Evolutionary conservation across 2,888 invertebrate genomes (phyloP).

Genomic region (Subacronicta megacephala): DNA sequence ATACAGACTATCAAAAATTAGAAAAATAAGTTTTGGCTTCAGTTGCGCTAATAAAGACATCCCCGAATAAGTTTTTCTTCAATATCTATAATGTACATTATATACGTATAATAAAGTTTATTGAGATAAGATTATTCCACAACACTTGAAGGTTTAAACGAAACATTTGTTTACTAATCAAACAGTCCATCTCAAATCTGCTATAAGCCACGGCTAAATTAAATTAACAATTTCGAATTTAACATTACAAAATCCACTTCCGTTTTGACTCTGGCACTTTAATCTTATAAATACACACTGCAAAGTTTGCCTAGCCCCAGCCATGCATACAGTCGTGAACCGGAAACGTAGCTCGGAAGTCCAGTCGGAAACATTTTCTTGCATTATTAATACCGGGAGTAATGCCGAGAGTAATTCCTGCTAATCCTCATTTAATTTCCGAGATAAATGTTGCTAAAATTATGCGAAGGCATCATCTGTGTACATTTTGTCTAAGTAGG

Average conservation of each 20-base stretch:
- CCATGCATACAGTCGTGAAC: constrained; percentile 30
- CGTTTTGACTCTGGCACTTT: not conserved
- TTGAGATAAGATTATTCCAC: no score
- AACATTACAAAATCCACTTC: not conserved
- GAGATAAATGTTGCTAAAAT: constrained; percentile 31
- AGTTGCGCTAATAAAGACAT: no score
- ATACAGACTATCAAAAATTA: no score
- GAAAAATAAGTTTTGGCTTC: no score
- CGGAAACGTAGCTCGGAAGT: constrained; percentile 37
- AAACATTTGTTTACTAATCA: constrained; percentile 1
- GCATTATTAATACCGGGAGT: constrained; percentile 50
- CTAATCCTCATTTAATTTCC: constrained; percentile 51
- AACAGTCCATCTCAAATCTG: not conserved
- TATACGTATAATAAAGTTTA: no score
- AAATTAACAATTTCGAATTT: constrained; percentile 17
- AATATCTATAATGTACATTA: no score
- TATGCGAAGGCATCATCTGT: constrained; percentile 26
- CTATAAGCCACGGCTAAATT: not conserved
- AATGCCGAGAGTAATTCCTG: constrained; percentile 26
- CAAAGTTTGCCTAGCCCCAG: constrained; percentile 10
- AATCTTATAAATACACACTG: constrained; percentile 21
- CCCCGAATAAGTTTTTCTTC: no score
- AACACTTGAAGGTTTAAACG: no score
- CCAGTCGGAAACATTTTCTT: constrained; percentile 40
- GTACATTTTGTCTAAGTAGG: constrained; percentile 21